These are phyloP conservation scores for Ganaspis sp. DNA, from an alignment of 1,140 invertebrate species.

Conservation along the genomic window DNA sequence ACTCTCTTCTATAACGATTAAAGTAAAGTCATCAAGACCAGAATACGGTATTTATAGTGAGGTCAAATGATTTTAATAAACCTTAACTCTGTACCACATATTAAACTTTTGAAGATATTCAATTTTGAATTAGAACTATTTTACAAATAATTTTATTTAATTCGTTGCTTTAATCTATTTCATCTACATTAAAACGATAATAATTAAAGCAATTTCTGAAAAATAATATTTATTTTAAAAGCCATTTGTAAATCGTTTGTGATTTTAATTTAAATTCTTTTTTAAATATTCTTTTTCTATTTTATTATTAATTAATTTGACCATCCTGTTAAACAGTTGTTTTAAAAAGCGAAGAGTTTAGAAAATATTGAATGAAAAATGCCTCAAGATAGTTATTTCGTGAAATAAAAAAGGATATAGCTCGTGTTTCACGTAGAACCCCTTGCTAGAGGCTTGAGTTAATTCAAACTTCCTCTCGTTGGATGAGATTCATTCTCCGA, in stretches of 20 bases:
- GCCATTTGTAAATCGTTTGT: no score
- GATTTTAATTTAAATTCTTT: no score
- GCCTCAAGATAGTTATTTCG: neutral
- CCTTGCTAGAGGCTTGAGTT: slow-evolving; percentile 59
- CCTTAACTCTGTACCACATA: slow-evolving; percentile 63
- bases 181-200: no score
- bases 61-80: slow-evolving; percentile 73
- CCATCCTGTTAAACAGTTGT: no score
- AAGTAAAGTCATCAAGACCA: slow-evolving; percentile 62
- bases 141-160: no score
- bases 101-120: slow-evolving; percentile 48
- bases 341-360: no score
- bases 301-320: no score
- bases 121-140: neutral
- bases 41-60: slow-evolving; percentile 55
- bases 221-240: no score
- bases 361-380: neutral
- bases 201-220: no score
- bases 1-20: slow-evolving; percentile 38
- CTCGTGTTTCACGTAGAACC: slow-evolving; percentile 16
- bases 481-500: slow-evolving; percentile 75
- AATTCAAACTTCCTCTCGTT: slow-evolving; percentile 74
- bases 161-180: no score
- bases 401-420: slow-evolving; percentile 11
- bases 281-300: no score